Conservation (phyloP, 2,797 vertebrate genomes). For the Pipistrellus nathusii region DNA sequence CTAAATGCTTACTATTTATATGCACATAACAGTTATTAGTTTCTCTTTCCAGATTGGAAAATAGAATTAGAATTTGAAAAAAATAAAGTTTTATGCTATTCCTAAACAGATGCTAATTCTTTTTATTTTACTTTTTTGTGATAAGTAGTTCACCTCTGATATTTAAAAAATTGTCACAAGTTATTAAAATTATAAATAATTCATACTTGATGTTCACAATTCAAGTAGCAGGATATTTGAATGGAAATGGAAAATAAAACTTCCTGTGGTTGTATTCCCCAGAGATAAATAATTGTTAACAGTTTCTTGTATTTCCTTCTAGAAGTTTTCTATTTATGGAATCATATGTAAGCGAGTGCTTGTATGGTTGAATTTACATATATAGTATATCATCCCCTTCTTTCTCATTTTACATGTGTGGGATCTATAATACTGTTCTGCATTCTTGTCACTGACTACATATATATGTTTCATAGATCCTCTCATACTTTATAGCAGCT, state of each 20-base stretch:
- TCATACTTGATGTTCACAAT: not conserved
- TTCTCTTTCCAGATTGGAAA: not conserved
- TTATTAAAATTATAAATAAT: not conserved
- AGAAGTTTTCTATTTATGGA: not conserved
- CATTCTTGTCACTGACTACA: constrained; percentile 5
- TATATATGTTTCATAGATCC: not conserved
- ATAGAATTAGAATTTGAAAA: constrained; percentile 13
- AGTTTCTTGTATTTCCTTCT: constrained; percentile 17
- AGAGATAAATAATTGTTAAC: not conserved
- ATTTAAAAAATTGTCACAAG: constrained; percentile 3
- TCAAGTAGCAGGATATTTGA: not conserved
- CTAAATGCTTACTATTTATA: not conserved
- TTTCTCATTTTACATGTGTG: not conserved
- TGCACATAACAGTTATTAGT: not conserved
- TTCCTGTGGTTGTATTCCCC: not conserved
- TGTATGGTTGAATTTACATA: not conserved
- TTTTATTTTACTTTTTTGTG: constrained; percentile 32
- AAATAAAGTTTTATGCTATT: not conserved
- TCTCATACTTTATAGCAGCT: constrained; percentile 21
- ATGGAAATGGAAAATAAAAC: constrained; percentile 18
- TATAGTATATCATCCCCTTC: not conserved
- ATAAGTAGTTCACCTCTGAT: not conserved
- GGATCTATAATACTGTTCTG: not conserved
- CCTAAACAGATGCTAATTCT: not conserved
- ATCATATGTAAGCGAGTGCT: not conserved